Evolutionary conservation across 2,888 invertebrate genomes (phyloP).

Genomic region (Trissonchulus latispiculum): DNA sequence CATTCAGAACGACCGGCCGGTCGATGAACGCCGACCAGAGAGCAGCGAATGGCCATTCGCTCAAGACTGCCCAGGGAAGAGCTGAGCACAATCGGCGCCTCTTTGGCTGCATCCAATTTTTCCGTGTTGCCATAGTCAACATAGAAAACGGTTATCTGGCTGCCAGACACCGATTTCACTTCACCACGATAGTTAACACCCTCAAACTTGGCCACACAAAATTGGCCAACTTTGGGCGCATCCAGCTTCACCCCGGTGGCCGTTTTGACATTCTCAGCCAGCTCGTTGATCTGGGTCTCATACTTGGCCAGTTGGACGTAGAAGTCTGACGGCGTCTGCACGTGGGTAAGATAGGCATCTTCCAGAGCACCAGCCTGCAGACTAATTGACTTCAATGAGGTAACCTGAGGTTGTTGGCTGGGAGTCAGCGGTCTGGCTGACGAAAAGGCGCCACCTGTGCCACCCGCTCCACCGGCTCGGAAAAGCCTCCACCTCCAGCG

Average conservation of each 20-base stretch:
- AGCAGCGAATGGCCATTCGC: conserved; percentile 1
- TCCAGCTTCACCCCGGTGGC: not conserved
- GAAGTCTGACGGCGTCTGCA: conserved; percentile 1
- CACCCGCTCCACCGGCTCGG: too few species aligned
- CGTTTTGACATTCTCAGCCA: not conserved
- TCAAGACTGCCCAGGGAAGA: not conserved
- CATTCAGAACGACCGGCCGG: not conserved
- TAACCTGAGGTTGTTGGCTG: not conserved
- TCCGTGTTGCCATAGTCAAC: conserved; percentile 7
- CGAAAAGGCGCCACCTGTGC: too few species aligned
- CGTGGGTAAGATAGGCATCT: conserved; percentile 4
- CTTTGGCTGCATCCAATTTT: not conserved
- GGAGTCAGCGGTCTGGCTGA: too few species aligned
- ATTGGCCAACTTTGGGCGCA: not conserved
- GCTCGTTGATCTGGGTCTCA: not conserved
- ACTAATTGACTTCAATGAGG: not conserved
- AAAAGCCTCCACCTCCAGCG: not conserved
- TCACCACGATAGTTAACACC: not conserved
- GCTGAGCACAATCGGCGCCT: not conserved
- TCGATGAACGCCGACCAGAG: not conserved
- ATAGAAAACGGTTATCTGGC: not conserved
- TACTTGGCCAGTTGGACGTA: conserved; percentile 11
- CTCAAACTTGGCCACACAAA: not conserved
- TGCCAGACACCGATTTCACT: not conserved
- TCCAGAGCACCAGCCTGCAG: not conserved